Base-by-base conservation (phyloP, 2,888 invertebrate genomes). In the Bruchidius siliquastri region DNA sequence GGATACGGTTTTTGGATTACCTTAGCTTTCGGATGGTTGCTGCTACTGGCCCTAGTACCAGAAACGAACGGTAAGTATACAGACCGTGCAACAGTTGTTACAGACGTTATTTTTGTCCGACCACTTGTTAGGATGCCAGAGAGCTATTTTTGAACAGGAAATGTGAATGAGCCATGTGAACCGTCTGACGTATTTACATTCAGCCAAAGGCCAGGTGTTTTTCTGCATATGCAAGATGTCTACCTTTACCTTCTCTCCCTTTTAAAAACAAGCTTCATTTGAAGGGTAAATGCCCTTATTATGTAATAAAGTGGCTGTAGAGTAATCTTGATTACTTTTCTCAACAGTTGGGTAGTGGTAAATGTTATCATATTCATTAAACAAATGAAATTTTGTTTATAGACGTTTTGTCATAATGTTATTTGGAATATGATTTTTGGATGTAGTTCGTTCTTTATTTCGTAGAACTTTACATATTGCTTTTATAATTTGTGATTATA, bases 1-100 rank as follows among this genome's bases (percentile, higher is more conserved):
- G 90, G 90, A 89, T 90, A 90, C 77, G 75, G 79, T 89, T 89
- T 89, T 90, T 90, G 90, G 90, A 90, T 90, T 90, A 89, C 87
- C 87, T 49, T 49, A 49, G 49, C 49, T 13, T 49, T 49, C 49
- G 49, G 49, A 49, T 49, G 6, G 6, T 49, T 13, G 49, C 10
- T 89, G 78, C 73, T 84, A 78, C 87, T 85, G 83, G 88, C 88
- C 82, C 86, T 88, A 83, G 87, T 89, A 82, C 87, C 88, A 79
- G 86, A 87, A 82, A 89, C 89, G 84, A 89, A 90, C 89, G 90
- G 91, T 91, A 87, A 87, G 90, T 83, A n/a, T n/a, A n/a, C n/a
- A 73, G 71, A 71, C 73, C 69, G 76, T 72, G 66, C 67, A 73
- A 68, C 66, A 20, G 4, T 72, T 71, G 49, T 49, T 49, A 49